These are phyloP conservation scores for Drosophila asahinai DNA, from an alignment of 1,140 invertebrate species.

Conservation along the genomic window DNA sequence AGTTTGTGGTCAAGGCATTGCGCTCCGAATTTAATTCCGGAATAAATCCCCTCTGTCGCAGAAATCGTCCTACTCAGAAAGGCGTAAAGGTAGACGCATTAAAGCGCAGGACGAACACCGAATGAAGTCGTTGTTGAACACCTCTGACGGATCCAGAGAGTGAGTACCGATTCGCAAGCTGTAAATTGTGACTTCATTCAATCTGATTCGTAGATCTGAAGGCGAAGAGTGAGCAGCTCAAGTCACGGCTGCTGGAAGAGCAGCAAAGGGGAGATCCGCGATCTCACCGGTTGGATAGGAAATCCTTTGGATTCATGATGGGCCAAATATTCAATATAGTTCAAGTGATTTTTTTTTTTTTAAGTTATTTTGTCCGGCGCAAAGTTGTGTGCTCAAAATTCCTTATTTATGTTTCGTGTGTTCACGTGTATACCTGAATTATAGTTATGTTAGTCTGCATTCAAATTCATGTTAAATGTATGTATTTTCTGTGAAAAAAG, in stretches of 20 bases:
- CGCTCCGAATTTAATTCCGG: background rate
- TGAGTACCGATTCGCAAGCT: too few species aligned
- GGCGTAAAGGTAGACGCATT: slow-evolving; percentile 44
- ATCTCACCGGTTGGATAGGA: too few species aligned
- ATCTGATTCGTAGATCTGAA: too few species aligned
- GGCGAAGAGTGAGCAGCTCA: too few species aligned
- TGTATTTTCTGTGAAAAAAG: too few species aligned
- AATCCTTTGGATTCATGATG: too few species aligned
- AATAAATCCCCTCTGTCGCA: background rate
- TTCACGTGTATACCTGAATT: background rate
- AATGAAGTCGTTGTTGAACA: slow-evolving; percentile 58
- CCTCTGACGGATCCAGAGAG: slow-evolving; percentile 53
- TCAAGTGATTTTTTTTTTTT: too few species aligned
- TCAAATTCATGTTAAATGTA: background rate
- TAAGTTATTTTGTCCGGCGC: background rate
- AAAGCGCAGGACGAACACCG: slow-evolving; percentile 58
- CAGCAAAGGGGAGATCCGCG: too few species aligned
- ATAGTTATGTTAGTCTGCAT: background rate
- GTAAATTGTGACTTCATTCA: too few species aligned
- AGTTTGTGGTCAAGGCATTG: background rate
- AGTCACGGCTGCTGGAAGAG: too few species aligned
- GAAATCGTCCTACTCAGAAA: slow-evolving; percentile 36
- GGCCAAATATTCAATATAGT: background rate
- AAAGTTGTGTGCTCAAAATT: background rate
- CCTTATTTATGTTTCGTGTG: background rate